phyloP scores from a whole-genome alignment of 2,888 invertebrate species.

The Helobdella robusta region DNA sequence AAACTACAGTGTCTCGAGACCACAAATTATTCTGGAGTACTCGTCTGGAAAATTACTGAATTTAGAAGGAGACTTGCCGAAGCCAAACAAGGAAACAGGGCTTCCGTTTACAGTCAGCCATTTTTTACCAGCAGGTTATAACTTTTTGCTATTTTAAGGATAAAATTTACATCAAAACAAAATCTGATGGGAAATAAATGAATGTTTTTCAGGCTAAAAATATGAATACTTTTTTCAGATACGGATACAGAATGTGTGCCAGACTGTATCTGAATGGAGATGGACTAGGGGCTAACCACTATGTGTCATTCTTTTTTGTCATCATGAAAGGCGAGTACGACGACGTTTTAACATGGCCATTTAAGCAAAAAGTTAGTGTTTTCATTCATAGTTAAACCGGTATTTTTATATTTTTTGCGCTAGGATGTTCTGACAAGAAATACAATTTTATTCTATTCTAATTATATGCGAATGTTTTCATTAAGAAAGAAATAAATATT shows the following conservation, averaged over 20 bases:
- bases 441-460: too few species aligned
- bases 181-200: neutral
- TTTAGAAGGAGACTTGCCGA: slow-evolving; percentile 41
- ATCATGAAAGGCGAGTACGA: slow-evolving; percentile 46
- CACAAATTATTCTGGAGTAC: slow-evolving; percentile 43
- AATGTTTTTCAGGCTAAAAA: neutral
- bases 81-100: slow-evolving; percentile 39
- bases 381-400: too few species aligned
- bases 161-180: too few species aligned
- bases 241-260: slow-evolving; percentile 45
- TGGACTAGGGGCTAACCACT: slow-evolving; percentile 43
- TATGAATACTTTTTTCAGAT: neutral
- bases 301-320: slow-evolving; percentile 45
- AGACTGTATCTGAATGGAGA: slow-evolving; percentile 46
- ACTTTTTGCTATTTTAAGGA: too few species aligned
- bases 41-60: slow-evolving; percentile 45
- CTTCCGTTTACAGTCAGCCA: slow-evolving; percentile 43
- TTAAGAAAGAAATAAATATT: too few species aligned
- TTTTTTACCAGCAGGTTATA: slow-evolving; percentile 43
- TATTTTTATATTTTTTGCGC: too few species aligned
- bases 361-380: slow-evolving; percentile 40
- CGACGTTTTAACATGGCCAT: slow-evolving; percentile 44
- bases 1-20: slow-evolving; percentile 41
- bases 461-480: too few species aligned
- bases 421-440: too few species aligned